Base-by-base conservation (phyloP, 2,888 invertebrate species). In the Diplazon laetatorius region DNA sequence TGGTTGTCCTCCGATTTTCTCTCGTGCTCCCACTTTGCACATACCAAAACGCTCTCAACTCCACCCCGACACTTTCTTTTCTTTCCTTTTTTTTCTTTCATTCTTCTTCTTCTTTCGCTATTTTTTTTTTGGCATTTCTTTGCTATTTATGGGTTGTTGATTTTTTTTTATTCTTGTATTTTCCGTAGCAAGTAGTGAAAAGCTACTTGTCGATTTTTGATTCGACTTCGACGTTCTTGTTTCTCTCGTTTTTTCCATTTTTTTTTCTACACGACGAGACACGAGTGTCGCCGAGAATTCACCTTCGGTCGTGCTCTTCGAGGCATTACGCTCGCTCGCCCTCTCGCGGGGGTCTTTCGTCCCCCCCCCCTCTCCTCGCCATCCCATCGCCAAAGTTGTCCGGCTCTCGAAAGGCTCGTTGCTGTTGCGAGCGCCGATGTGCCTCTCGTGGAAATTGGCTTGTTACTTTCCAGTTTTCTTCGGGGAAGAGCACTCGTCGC, bases 381-480 rank as follows among this genome's bases (percentile, higher is more conserved):
- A n/a, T n/a, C n/a, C n/a, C n/a, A n/a, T n/a, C n/a, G n/a, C n/a
- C n/a, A n/a, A n/a, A n/a, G n/a, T n/a, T n/a, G n/a, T n/a, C 14
- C 59, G 59, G 3, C 42, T 20, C 4, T 55, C 55, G 16, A 14
- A 55, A n/a, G 10, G 37, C 59, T 35, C 55, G n/a, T n/a, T 42
- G 55, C 30, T 55, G 2, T 37, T 30, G 30, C 30, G 30, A 30
- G 18, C 18, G 37, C 39, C n/a, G 9, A 35, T 37, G 59, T 39
- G 37, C 66, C 63, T 60, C 18, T n/a, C 22, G 66, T 69, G 69
- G 37, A 74, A 79, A 79, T 76, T 79, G 81, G 77, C 78, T 80
- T 76, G 76, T 80, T 78, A 81, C 78, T 81, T 78, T 76, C 69
- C 68, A 72, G 75, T 80, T 80, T 77, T 71, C 59, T 52, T 73